Base-by-base conservation (phyloP, 2,113 vertebrate genomes). In the Gracilinanus agilis region DNA sequence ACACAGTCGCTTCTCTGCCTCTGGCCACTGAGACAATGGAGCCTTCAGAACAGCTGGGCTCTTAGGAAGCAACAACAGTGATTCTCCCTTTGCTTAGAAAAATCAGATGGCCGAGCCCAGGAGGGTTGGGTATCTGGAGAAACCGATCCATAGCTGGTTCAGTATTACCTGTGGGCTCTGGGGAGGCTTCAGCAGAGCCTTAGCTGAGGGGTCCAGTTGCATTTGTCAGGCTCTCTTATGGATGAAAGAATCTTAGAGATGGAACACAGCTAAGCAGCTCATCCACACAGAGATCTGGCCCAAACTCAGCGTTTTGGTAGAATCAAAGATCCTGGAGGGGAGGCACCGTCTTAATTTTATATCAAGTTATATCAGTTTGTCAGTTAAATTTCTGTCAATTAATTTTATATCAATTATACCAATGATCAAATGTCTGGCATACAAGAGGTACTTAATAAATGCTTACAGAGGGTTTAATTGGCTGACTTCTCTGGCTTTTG, bases 1-100 rank as follows among this genome's bases (percentile, higher is more conserved):
- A 93, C 40, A 96, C 93, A 97, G 97, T 95, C 12, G 83, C 44
- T 1, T 97, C 93, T 96, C 92, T 95, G 91, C 92, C 96, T 95
- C 97, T 96, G 88, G 89, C 94, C n/a, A 83, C 95, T 34, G 54
- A 96, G 54, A 53, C 1, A 95, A 95, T 56, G 88, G 94, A 95
- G 93, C 91, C 54, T 88, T 10, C 90, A 90, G 53, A 97, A 58
- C 90, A 91, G 91, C 97, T 67, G 67, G 96, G 93, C 96, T 90
- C 13, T 88, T 53, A 23, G 44, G 53, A 61, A 89, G 40, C 90
- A 91, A 93, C 55, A 55, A 88, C 61, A 93, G 44, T 75, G 89
- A 94, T 92, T 96, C 92, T 83, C 67, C 6, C n/a, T 83, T 3
- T 67, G 90, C 49, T 24, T 44, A 91, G 90, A 88, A 6, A 24